These are phyloP conservation scores for Aricia agestis DNA, from an alignment of 1,140 invertebrate species.

Conservation along the genomic window DNA sequence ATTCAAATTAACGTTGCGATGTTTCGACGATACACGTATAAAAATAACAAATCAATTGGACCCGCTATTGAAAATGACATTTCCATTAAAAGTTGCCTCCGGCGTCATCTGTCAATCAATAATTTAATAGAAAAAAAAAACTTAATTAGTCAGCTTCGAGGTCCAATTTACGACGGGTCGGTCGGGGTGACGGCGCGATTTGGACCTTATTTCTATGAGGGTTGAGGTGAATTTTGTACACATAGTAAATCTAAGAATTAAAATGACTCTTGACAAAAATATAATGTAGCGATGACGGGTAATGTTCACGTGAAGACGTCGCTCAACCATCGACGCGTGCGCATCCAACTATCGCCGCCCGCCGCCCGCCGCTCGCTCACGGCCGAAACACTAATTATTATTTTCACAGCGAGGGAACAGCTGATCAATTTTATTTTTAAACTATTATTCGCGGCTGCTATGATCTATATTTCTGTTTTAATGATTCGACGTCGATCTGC, in stretches of 20 bases:
- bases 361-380: conserved; percentile 38
- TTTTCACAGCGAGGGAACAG: conserved; percentile 52
- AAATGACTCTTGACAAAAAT: conserved; percentile 49
- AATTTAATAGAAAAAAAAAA: conserved; percentile 68
- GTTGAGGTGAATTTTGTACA: conserved; percentile 31
- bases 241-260: conserved; percentile 25
- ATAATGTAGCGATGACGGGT: conserved; percentile 63
- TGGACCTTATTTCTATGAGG: conserved; percentile 24
- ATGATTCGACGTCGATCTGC: conserved; percentile 9
- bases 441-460: conserved; percentile 25
- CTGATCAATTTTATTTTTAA: conserved; percentile 44
- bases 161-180: conserved; percentile 49
- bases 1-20: conserved; percentile 10
- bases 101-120: conserved; percentile 72
- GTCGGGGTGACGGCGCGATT: conserved; percentile 24
- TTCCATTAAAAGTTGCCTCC: conserved; percentile 65
- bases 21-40: background rate
- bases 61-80: conserved; percentile 51
- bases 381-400: conserved; percentile 63
- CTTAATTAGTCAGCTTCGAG: conserved; percentile 71
- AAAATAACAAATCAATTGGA: conserved; percentile 23
- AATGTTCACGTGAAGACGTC: conserved; percentile 52
- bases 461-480: conserved; percentile 27
- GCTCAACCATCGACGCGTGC: conserved; percentile 68
- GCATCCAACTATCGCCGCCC: conserved; percentile 39